A percentile compares a stretch with the other conserved stretches of the same genome.
phyloP scores from a whole-genome alignment of 2,888 invertebrate genomes.

The Netelia inedita region DNA sequence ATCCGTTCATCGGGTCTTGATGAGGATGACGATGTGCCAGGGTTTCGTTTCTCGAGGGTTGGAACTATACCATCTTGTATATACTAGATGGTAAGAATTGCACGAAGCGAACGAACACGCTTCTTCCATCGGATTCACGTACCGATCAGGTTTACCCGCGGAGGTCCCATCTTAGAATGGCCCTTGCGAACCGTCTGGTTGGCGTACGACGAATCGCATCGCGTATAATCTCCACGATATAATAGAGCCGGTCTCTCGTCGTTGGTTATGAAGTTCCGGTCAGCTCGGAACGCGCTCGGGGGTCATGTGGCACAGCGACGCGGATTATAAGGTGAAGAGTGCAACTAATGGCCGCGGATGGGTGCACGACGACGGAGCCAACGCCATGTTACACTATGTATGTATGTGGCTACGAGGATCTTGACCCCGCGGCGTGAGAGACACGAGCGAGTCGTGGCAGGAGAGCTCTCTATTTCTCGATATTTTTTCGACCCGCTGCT shows the following conservation, averaged over 20 bases:
- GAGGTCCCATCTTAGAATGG: slow-evolving; percentile 22
- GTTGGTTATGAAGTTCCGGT: slow-evolving; percentile 74
- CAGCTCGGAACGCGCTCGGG: slow-evolving; percentile 70
- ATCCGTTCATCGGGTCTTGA: slow-evolving; percentile 62
- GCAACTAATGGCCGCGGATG: slow-evolving; percentile 75
- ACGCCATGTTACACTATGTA: slow-evolving; percentile 68
- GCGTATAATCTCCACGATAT: neutral
- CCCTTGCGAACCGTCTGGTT: slow-evolving; percentile 24
- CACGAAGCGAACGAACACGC: slow-evolving; percentile 34
- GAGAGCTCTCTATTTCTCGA: slow-evolving; percentile 39
- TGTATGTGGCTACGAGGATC: slow-evolving; percentile 75
- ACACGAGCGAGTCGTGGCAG: slow-evolving; percentile 81
- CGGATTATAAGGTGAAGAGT: slow-evolving; percentile 79
- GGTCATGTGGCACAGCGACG: slow-evolving; percentile 77
- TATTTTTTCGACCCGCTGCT: slow-evolving; percentile 30
- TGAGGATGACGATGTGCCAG: slow-evolving; percentile 38
- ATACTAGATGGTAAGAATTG: neutral
- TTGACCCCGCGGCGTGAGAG: slow-evolving; percentile 78
- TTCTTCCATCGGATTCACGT: slow-evolving; percentile 55
- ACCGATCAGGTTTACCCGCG: slow-evolving; percentile 46
- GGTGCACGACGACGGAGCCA: slow-evolving; percentile 58
- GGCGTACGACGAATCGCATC: slow-evolving; percentile 35
- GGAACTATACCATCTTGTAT: neutral
- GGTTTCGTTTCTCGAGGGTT: slow-evolving; percentile 25
- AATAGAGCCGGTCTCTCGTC: slow-evolving; percentile 15